Conservation (phyloP, 2,113 vertebrate species). For the Stercorarius parasiticus region DNA sequence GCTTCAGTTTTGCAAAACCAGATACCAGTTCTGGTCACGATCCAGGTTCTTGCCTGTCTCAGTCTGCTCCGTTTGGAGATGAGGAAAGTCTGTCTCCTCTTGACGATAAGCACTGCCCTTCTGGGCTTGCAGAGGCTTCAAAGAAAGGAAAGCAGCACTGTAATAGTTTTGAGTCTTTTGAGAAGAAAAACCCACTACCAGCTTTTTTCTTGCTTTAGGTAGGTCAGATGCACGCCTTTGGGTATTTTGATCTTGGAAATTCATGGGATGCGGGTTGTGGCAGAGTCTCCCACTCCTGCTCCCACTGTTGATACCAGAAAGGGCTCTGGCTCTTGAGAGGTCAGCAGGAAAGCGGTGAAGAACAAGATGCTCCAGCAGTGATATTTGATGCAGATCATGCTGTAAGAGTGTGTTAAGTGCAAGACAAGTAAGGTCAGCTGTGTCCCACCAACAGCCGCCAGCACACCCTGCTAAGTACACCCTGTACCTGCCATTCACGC, state of each 20-base stretch:
- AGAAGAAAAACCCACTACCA: neutral
- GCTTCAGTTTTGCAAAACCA: constrained; percentile 14
- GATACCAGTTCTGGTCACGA: neutral
- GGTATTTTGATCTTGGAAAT: neutral
- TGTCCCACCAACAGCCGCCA: neutral
- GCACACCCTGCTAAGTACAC: neutral
- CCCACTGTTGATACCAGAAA: neutral
- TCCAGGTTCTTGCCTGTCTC: neutral
- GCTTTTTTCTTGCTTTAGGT: neutral
- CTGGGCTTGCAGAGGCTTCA: neutral
- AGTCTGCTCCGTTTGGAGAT: neutral
- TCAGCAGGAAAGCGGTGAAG: neutral
- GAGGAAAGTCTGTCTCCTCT: neutral
- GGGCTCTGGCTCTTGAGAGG: neutral
- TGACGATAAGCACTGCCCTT: neutral
- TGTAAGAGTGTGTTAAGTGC: neutral
- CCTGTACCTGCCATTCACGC: neutral
- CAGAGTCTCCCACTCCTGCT: neutral
- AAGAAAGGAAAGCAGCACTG: neutral
- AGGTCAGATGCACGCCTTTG: neutral
- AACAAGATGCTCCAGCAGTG: neutral
- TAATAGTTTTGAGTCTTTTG: neutral
- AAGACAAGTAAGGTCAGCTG: neutral
- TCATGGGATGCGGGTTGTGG: neutral
- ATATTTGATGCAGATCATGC: neutral